Conservation (phyloP, 2,888 invertebrate genomes). For the Escarpia spicata region DNA sequence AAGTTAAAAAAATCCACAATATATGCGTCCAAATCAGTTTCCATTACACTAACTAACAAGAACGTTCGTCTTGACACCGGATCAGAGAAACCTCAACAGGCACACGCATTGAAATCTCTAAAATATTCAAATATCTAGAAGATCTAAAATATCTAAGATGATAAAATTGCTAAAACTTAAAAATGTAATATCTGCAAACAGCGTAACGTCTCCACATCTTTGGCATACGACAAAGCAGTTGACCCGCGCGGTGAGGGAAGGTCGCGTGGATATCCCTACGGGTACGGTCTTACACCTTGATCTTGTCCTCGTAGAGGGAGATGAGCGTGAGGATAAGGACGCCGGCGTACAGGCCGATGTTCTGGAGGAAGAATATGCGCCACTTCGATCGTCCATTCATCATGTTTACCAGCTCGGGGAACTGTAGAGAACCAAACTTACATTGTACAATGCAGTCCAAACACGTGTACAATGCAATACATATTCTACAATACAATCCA, state of each 20-base stretch:
- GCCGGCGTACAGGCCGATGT: constrained; percentile 27
- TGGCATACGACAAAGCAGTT: not conserved
- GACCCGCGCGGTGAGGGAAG: not conserved
- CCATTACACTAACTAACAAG: not conserved
- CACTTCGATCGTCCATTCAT: not conserved
- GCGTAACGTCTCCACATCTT: not conserved
- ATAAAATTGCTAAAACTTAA: not conserved
- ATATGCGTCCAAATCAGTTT: not conserved
- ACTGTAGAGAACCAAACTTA: not conserved
- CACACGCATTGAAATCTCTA: not conserved
- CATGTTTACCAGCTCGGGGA: constrained; percentile 26
- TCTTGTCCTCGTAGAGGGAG: constrained; percentile 27
- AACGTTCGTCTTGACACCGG: not conserved
- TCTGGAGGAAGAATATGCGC: constrained; percentile 27
- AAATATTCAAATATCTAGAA: not conserved
- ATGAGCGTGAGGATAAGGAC: constrained; percentile 26
- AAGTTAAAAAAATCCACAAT: not conserved
- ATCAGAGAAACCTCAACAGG: not conserved
- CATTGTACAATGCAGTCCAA: not conserved
- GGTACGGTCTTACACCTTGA: not conserved
- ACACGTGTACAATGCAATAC: not conserved
- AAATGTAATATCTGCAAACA: not conserved
- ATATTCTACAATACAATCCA: not conserved
- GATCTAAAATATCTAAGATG: not conserved
- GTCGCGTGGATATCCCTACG: not conserved